Evolutionary conservation across 1,140 invertebrate species (phyloP), one percentile per base, ranked within the genome.

Genomic region (Drosophila bifasciata): DNA sequence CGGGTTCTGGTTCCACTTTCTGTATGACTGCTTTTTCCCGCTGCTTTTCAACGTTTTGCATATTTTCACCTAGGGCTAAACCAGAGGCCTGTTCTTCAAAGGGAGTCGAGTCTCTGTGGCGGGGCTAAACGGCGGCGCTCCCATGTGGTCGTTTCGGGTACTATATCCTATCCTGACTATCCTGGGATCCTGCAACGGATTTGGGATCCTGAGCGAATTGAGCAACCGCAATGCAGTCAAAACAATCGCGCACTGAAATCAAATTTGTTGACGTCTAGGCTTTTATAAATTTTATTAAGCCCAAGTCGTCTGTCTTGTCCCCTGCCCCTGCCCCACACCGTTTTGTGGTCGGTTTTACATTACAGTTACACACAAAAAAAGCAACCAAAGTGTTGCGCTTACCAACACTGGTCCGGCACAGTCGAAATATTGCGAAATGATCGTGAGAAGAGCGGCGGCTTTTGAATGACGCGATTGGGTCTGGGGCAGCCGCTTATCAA

Each of bases 221-320:
- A 48, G 46, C 78, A 58, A 88, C 83, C 84, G 79, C 62, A 79
- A 58, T 72, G 66, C 45, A 52, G 62, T 44, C 53, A 43, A 44
- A 76, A 79, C 57, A 41, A 88, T 76, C 60, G 78, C 67, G 71
- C 39, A 88, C 84, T 88, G 75, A 88, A 83, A 70, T 68, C 51
- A 41, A 41, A 58, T 58, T 28, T 46, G 62, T 40, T 59, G 57
- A 59, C 43, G 66, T 52, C 52, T 76, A 61, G 57, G 67, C 76
- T 88, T 88, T 79, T 88, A 88, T 88, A 78, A 88, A 76, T 76
- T 85, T 81, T 16, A 43, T 52, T 21, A 59, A 56, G 70, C 68
- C 74, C 53, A 53, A 53, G 52, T 58, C 49, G 19, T n/a, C 32
- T 39, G 45, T 16, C 23, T 5, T 5, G n/a, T 13, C 1, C 41